Base-by-base conservation (phyloP, 2,113 vertebrate genomes). In the Odontophorus gujanensis region DNA sequence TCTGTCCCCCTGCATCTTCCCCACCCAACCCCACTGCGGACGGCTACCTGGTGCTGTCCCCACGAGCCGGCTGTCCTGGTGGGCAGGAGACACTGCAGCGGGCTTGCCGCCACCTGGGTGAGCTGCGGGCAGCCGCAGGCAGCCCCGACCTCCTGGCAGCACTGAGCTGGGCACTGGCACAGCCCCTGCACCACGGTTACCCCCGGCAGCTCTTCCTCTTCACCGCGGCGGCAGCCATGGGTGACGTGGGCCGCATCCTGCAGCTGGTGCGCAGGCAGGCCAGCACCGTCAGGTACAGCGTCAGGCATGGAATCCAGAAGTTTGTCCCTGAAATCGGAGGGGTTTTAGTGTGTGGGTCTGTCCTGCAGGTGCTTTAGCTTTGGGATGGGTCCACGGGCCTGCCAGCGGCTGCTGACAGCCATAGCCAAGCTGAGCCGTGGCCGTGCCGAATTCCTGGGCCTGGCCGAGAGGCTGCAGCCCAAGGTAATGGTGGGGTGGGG, bases 121-220 rank as follows among this genome's bases (percentile, higher is more conserved):
- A 89, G 69, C 97, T 99, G 94, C 97, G 82, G 94, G 96, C 93
- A 0, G 97, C 96, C 1, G 51, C 94, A 5, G 95, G 97, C 1
- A 84, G 97, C 65, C 98, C 97, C 57, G 98, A 98, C 92, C 96
- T 99, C 81, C 94, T 98, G 95, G 98, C 97, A 17, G 98, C 96
- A 1, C 96, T 99, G 89, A 98, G 98, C 84, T 99, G 99, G 99
- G 98, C 98, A 1, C 97, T 98, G 96, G 98, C 98, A 30, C 99
- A 99, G 90, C 98, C 99, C 16, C 97, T 98, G 85, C 99, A 98
- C 82, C 98, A 97, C 1, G 98, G 98, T 36, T 98, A 98, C 92
- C 99, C 99, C n/a, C 98, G 99, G 6, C 99, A 99, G 97, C 97
- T 99, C 15, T 99, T 99, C 91, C 97, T 99, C 85, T 96, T 99